Evolutionary conservation across 1,140 invertebrate genomes (phyloP).

Genomic region (Drosophila jambulina): DNA sequence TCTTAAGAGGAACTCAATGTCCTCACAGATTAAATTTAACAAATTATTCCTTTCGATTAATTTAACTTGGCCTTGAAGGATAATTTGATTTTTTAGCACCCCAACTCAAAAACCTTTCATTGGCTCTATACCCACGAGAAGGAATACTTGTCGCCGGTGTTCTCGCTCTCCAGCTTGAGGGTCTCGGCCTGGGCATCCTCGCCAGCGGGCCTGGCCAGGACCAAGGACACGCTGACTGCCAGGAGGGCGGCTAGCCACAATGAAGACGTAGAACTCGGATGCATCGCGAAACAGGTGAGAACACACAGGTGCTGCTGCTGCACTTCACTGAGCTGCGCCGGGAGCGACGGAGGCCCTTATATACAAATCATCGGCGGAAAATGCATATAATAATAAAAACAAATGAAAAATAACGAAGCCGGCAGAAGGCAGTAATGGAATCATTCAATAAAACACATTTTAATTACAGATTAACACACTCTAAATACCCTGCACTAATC

Average conservation of each 20-base stretch:
- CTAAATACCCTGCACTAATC: constrained; percentile 39
- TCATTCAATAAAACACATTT: constrained; percentile 71
- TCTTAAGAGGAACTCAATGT: no score
- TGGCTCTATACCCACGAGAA: constrained; percentile 84
- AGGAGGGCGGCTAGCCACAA: constrained; percentile 49
- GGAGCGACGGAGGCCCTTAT: constrained; percentile 41
- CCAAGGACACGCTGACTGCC: constrained; percentile 26
- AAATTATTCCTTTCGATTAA: not conserved
- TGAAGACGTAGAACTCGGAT: constrained; percentile 22
- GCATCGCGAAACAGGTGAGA: constrained; percentile 21
- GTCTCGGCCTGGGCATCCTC: constrained; percentile 80
- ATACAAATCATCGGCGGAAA: constrained; percentile 53
- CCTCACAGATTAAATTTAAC: not conserved
- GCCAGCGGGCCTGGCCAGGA: constrained; percentile 37
- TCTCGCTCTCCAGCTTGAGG: constrained; percentile 84
- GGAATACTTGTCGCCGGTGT: constrained; percentile 85
- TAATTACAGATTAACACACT: constrained; percentile 75
- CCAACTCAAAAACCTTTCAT: not conserved
- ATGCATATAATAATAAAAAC: constrained; percentile 48
- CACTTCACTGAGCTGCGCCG: constrained; percentile 56
- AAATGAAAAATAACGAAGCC: constrained; percentile 37
- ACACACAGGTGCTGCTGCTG: constrained; percentile 10
- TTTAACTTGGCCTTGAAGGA: no score
- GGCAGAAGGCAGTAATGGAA: constrained; percentile 41
- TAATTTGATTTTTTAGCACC: not conserved